phyloP scores from a whole-genome alignment of 2,888 invertebrate genomes.

The Eristalis intricaria region DNA sequence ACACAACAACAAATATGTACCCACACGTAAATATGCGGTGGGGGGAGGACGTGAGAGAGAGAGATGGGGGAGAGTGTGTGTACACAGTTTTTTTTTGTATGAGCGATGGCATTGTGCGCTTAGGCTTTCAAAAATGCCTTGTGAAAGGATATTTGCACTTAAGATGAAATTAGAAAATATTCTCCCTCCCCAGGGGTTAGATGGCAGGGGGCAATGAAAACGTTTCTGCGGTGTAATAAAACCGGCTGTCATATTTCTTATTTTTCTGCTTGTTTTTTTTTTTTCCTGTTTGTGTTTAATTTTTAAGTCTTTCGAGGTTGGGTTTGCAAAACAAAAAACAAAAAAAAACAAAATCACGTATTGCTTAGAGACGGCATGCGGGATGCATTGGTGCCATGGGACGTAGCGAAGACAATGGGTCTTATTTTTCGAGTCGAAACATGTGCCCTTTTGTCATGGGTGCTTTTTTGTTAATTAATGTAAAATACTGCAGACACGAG shows the following conservation, averaged over 20 bases:
- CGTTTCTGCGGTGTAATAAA: conserved; percentile 29
- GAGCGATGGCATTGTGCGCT: conserved; percentile 13
- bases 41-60: neutral
- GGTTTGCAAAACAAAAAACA: neutral
- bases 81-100: neutral
- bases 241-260: conserved; percentile 41
- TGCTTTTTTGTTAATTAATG: neutral
- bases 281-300: conserved; percentile 4
- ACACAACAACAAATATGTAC: conserved; percentile 3
- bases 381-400: neutral
- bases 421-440: neutral
- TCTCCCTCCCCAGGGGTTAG: neutral
- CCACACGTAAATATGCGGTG: neutral
- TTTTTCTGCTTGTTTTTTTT: neutral
- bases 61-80: neutral
- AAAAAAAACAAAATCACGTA: neutral
- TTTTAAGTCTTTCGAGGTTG: neutral
- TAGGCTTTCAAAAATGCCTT: conserved; percentile 3
- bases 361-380: neutral
- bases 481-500: neutral
- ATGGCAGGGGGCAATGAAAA: neutral
- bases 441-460: neutral
- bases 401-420: neutral
- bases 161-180: conserved; percentile 44
- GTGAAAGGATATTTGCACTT: conserved; percentile 46